These are phyloP conservation scores for Wiebesia pumilae DNA, from an alignment of 1,140 invertebrate species.

Conservation along the genomic window DNA sequence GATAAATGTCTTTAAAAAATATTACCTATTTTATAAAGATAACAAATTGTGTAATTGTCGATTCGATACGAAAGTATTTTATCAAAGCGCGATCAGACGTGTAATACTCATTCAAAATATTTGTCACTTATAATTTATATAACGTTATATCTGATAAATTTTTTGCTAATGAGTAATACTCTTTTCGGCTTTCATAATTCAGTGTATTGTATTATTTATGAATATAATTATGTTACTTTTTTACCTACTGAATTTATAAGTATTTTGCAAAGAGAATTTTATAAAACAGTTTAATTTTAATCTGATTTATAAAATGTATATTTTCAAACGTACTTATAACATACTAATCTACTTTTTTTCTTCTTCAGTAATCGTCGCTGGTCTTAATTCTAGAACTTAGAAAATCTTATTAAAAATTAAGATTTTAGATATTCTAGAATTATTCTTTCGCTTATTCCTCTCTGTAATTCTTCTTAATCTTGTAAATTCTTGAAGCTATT, in stretches of 20 bases:
- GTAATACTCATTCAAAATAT: background rate
- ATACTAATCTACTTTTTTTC: background rate
- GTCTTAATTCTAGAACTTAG: slow-evolving; percentile 31
- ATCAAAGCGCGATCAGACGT: background rate
- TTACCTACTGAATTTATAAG: background rate
- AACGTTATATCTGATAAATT: background rate
- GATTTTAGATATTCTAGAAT: slow-evolving; percentile 30
- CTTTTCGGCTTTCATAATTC: too few relatives aligned
- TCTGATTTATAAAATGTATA: background rate
- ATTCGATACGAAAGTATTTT: background rate
- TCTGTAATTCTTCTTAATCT: background rate
- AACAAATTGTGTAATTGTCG: background rate
- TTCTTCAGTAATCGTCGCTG: background rate
- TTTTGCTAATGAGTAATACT: background rate
- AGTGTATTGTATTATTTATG: background rate
- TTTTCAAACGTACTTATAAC: background rate
- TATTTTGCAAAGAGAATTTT: background rate
- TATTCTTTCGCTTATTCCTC: background rate
- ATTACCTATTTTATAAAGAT: background rate
- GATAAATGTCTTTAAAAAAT: background rate
- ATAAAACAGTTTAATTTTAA: background rate
- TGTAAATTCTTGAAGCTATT: background rate
- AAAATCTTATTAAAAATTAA: slow-evolving; percentile 4
- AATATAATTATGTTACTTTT: too few relatives aligned
- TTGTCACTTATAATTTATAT: background rate